Evolutionary conservation across 2,113 vertebrate genomes (phyloP).

Genomic region (Toxotes chatareus): DNA sequence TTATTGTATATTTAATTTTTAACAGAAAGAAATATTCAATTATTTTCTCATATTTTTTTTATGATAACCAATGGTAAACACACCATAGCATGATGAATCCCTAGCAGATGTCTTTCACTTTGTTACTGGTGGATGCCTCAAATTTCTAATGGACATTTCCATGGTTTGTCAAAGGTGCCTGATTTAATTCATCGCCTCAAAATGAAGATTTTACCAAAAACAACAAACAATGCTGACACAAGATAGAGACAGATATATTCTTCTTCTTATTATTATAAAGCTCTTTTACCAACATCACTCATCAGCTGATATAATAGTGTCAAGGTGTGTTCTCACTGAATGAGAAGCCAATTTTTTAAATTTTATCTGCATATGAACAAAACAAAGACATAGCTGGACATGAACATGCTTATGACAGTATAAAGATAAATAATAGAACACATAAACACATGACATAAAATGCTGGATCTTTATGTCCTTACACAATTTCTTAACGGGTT

Average conservation of each 20-base stretch:
- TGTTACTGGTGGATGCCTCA: conserved; percentile 34
- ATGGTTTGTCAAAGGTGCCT: conserved; percentile 50
- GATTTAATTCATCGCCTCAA: conserved; percentile 33
- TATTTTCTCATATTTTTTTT: conserved; percentile 12
- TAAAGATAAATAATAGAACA: no score
- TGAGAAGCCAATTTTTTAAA: background rate
- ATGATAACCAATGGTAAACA: background rate
- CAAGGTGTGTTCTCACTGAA: conserved; percentile 6
- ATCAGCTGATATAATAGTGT: background rate
- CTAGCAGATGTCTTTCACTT: conserved; percentile 12
- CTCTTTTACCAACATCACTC: background rate
- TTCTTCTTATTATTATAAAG: background rate
- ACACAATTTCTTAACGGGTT: background rate
- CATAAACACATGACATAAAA: no score
- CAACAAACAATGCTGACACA: background rate
- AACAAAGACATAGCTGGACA: background rate
- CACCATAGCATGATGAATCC: conserved; percentile 14
- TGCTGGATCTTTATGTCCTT: no score
- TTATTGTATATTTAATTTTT: background rate
- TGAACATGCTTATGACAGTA: background rate
- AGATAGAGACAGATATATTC: background rate
- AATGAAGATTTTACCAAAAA: conserved; percentile 26
- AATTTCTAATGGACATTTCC: conserved; percentile 13
- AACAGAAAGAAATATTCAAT: background rate
- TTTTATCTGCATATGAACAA: background rate